phyloP scores from a whole-genome alignment of 2,888 invertebrate genomes.

The Teinopalpus imperialis region DNA sequence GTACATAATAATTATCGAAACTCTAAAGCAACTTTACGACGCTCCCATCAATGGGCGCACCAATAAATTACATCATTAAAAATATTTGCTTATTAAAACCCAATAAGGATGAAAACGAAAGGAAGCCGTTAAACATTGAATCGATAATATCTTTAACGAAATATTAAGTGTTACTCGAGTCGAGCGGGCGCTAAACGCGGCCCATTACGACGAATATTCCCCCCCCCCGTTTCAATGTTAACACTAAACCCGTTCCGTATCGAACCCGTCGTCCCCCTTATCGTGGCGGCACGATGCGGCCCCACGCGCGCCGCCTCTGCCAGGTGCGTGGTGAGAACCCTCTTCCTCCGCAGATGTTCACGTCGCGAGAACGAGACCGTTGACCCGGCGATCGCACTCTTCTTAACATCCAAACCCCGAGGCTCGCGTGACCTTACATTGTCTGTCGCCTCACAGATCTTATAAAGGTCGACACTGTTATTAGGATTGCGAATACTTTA shows the following conservation, averaged over 20 bases:
- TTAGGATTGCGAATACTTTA: too few species aligned
- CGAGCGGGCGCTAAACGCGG: slow-evolving; percentile 16
- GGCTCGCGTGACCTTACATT: slow-evolving; percentile 26
- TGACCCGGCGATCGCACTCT: slow-evolving; percentile 37
- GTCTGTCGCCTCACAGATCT: slow-evolving; percentile 7
- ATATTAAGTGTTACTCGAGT: slow-evolving; percentile 16
- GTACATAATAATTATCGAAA: too few species aligned
- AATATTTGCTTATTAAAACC: neutral
- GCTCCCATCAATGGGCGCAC: too few species aligned
- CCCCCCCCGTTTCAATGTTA: slow-evolving; percentile 41
- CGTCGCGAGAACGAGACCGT: slow-evolving; percentile 38
- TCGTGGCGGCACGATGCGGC: slow-evolving; percentile 52
- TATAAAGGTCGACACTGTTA: slow-evolving; percentile 1
- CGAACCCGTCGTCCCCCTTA: slow-evolving; percentile 49
- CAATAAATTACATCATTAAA: too few species aligned
- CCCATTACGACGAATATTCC: slow-evolving; percentile 33
- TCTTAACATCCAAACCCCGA: slow-evolving; percentile 31
- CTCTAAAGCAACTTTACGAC: too few species aligned
- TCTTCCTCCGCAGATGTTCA: slow-evolving; percentile 62
- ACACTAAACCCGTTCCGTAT: slow-evolving; percentile 53
- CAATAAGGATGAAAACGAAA: slow-evolving; percentile 12
- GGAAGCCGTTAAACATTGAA: slow-evolving; percentile 5
- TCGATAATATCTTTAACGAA: slow-evolving; percentile 17
- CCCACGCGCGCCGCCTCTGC: slow-evolving; percentile 60
- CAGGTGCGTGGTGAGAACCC: slow-evolving; percentile 57